Base-by-base conservation (phyloP, 92 coral and sea anemone species). In the Heliopora coerulea region DNA sequence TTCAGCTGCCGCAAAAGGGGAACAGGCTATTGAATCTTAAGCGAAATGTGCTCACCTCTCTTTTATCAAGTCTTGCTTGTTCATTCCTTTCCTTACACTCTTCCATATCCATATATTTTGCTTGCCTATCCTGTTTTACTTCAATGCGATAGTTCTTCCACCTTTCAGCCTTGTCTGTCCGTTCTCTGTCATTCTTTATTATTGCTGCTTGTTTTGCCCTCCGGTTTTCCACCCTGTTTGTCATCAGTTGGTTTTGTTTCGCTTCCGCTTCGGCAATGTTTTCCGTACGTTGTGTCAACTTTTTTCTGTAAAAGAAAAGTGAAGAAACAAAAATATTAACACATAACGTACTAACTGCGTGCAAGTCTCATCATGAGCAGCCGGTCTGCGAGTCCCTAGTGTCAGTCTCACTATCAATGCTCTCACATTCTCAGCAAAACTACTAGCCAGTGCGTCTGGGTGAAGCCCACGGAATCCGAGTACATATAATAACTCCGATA, bases 81-180 rank as follows among this genome's bases (percentile, higher is more conserved):
- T 91, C 84, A 8, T 96, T 90, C 21, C 68, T 72, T 77, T 90
- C 99, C 35, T 83, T 86, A 69, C 89, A 81, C 58, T 80, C 83
- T 72, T 85, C 99, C 86, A 90, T 88, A 33, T 90, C 88, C 9
- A 86, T 86, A 41, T 90, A 90, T 54, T 90, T 81, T 7, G 65
- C 70, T 30, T 74, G 74, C 25, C 99, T 82, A 26, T 80, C 86
- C 52, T 84, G 89, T 85, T 83, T 85, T 30, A 96, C 91, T 52
- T 85, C 85, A 21, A 90, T 86, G 10, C 99, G 88, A 20, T 85
- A 85, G 60, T 78, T 63, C 64, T 90, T 89, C 99, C 96, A 89
- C 24, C 78, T 73, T 27, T 83, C 91, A 18, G 95, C 96, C 56
- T 95, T 82, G 59, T 83, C 85, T 46, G 88, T 88, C 13, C 92